phyloP scores from a whole-genome alignment of 2,113 vertebrate genomes.

The Platanista minor region DNA sequence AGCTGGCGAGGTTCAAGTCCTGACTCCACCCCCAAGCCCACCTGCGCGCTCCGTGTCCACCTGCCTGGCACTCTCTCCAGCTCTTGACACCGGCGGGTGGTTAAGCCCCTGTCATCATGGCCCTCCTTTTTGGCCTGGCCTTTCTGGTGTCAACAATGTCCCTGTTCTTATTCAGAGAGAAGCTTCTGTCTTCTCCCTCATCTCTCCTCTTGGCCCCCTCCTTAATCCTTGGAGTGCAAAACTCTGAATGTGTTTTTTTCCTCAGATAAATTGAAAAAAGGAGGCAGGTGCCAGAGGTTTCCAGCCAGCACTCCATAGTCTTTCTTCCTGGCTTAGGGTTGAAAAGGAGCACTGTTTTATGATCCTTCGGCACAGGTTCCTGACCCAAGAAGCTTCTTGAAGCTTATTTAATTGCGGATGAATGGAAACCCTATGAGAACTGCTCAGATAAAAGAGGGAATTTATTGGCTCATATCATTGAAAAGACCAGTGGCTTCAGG shows the following conservation, averaged over 20 bases:
- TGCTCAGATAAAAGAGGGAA: background rate
- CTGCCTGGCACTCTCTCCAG: no score
- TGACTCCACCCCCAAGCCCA: background rate
- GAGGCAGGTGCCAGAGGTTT: background rate
- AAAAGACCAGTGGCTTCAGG: background rate
- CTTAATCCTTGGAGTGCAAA: background rate
- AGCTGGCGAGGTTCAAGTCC: background rate
- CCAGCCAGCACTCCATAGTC: background rate
- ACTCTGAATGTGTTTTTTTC: background rate
- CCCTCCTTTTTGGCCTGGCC: background rate
- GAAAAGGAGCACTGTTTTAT: background rate
- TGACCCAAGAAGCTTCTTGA: background rate
- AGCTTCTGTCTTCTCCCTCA: background rate
- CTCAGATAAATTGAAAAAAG: background rate
- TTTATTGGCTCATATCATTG: background rate
- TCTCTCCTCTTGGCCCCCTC: background rate
- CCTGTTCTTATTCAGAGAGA: background rate
- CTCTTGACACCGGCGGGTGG: background rate
- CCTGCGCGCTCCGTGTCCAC: background rate
- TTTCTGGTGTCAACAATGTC: background rate
- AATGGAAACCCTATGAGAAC: background rate
- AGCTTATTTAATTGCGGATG: background rate
- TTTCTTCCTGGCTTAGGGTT: background rate
- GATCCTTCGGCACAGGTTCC: background rate
- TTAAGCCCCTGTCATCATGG: fast-evolving